phyloP scores from a whole-genome alignment of 1,140 invertebrate genomes.

The Trichogramma pretiosum region DNA sequence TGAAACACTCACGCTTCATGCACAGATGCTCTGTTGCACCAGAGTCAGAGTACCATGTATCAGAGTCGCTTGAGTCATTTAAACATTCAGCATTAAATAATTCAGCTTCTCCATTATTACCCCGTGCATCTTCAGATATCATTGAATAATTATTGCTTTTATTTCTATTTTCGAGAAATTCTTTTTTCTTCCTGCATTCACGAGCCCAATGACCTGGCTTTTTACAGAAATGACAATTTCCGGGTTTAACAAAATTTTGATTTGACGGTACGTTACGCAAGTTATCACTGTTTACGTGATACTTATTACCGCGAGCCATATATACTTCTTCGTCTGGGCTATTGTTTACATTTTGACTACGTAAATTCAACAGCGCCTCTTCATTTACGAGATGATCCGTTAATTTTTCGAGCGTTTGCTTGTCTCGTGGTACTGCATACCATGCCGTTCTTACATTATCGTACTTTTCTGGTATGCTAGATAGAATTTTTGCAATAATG shows the following conservation, averaged over 20 bases:
- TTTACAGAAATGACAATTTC: slow-evolving; percentile 13
- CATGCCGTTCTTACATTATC: slow-evolving; percentile 18
- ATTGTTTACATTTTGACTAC: background rate
- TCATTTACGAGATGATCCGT: slow-evolving; percentile 16
- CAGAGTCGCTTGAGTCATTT: background rate
- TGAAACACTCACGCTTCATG: background rate
- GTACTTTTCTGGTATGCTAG: slow-evolving; percentile 13
- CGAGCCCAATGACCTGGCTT: slow-evolving; percentile 13
- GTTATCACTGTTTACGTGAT: background rate
- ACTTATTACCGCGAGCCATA: background rate
- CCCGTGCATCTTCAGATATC: background rate
- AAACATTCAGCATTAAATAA: slow-evolving; percentile 3
- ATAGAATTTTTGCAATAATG: slow-evolving; percentile 16
- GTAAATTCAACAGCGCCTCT: slow-evolving; percentile 6
- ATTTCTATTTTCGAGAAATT: background rate
- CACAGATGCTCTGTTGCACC: background rate
- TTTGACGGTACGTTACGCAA: background rate
- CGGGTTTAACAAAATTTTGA: background rate
- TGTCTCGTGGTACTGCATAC: slow-evolving; percentile 12
- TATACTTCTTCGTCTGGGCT: background rate
- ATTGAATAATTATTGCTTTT: slow-evolving; percentile 1
- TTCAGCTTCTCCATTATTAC: background rate
- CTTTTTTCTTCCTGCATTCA: slow-evolving; percentile 10
- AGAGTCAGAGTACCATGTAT: background rate
- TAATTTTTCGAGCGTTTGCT: slow-evolving; percentile 16